Evolutionary conservation across 2,888 invertebrate genomes (phyloP), one percentile per base, ranked within the genome.

Genomic region (Drosophila kokeensis): DNA sequence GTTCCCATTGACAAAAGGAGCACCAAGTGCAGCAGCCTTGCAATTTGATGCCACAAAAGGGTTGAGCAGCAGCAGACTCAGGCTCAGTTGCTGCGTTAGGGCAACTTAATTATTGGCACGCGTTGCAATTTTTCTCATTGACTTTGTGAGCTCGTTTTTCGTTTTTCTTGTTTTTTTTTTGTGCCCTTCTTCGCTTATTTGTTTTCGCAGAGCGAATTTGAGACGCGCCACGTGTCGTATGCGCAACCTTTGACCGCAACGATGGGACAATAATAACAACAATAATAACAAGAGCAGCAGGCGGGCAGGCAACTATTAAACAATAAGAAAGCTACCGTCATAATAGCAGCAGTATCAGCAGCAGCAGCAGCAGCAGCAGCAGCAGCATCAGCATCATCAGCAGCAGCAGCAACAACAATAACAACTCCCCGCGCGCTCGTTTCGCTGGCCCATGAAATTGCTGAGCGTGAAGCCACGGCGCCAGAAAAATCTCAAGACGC

Each of bases 91-190:
- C 53, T 57, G 45, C 30, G 69, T 70, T 72, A 68, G 78, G 81
- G 84, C 75, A 85, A 79, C 87, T 90, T 91, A 92, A 92, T 92
- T 91, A 91, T 91, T 90, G 92, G 87, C 91, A 92, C 92, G 91
- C 91, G 90, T 77, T 88, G 83, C 88, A 83, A 80, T 85, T 89
- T 89, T 88, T 75, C 87, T 70, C 87, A 78, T 89, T 84, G 84
- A 84, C 79, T 88, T 73, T 63, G 57, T 45, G 52, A 53, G 71
- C 70, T 54, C 45, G 45, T 45, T 45, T 45, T 8, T 54, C 38
- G 57, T 50, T 53, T 11, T 24, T 24, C 34, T 15, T 15, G 6
- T 32, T 49, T 21, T n/a, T 21, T n/a, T 38, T 40, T 10, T 32
- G 11, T 32, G 32, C 15, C 36, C 30, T 50, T 45, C 18, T 36